Evolutionary conservation across 2,113 vertebrate genomes (phyloP), one percentile per base, ranked within the genome.

Genomic region (Anguilla rostrata): DNA sequence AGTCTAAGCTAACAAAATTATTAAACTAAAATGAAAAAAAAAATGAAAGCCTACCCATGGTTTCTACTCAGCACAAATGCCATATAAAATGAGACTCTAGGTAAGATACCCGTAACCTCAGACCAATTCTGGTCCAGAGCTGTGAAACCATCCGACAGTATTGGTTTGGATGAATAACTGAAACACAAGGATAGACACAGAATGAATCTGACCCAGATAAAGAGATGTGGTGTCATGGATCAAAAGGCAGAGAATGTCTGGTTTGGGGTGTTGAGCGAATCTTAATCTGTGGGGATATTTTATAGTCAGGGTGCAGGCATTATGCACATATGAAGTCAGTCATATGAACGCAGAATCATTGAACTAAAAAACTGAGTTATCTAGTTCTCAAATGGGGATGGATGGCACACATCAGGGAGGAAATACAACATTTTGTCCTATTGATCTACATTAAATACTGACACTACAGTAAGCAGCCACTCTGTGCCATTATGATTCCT

Each of bases 1-100:
- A 86, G 87, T 39, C 53, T 88, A 92, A 89, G 87, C 91, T 91
- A 93, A 92, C 88, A 80, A 88, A 91, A 90, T 40, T 26, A 66
- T 60, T 87, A 90, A 88, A 87, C 16, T 16, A 43, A 92, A 93
- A 90, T 86, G 7, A 87, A 83, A 89, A 57, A 89, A 57, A 75
- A 91, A 92, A 86, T 87, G 84, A 85, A 84, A 86, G 83, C 86
- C 90, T 89, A 91, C 87, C 88, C 89, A 46, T 56, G 53, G 29
- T 80, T 16, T 66, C 80, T 46, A 82, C 29, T 86, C 78, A 78
- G 81, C 66, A 83, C 66, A 78, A 57, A 83, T 78, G 60, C 78
- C 46, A 82, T 53, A 29, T 53, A 1, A 22, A 66, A 41, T 71
- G 26, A 56, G 41, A 86, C 29, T 82, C 5, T 34, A 18, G 49